Percentiles rank a stretch among this genome's conserved stretches.
phyloP scores from a whole-genome alignment of 2,797 vertebrate genomes.

The Mormyrus proboscirostris region DNA sequence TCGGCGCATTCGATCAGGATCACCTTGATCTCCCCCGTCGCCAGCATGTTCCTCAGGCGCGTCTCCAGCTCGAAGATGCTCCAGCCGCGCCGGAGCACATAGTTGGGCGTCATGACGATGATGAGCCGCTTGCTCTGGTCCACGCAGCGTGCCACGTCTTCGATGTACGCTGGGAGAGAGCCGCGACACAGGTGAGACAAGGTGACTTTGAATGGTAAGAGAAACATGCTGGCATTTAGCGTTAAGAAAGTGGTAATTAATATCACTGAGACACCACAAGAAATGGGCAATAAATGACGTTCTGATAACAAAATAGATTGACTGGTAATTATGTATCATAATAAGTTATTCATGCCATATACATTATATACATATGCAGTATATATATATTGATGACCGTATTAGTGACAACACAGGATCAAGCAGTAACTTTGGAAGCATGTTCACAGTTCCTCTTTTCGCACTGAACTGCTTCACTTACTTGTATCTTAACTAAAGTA shows the following conservation, averaged over 20 bases:
- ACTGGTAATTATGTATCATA: not conserved
- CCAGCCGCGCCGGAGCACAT: conserved; percentile 94
- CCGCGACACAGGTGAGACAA: not conserved
- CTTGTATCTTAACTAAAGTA: not conserved
- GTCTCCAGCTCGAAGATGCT: conserved; percentile 99
- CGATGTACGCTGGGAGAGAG: conserved; percentile 81
- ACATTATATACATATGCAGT: not conserved
- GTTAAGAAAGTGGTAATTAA: not conserved
- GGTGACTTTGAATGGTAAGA: not conserved
- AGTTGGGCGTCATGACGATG: conserved; percentile 96
- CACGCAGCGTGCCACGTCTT: conserved; percentile 94
- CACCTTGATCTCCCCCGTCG: conserved; percentile 95
- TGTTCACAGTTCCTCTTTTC: not conserved
- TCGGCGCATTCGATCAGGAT: conserved; percentile 97
- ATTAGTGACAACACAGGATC: conserved; percentile 27
- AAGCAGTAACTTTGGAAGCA: not conserved
- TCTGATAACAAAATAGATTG: not conserved
- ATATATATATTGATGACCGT: not conserved
- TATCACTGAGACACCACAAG: not conserved
- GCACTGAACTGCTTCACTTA: not conserved
- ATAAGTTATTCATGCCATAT: not conserved
- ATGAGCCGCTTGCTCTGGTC: conserved; percentile 98
- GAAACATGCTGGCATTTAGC: not conserved
- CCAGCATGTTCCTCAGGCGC: conserved; percentile 90
- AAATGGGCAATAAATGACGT: not conserved